Evolutionary conservation across 2,888 invertebrate species (phyloP).

Genomic region (Nymphalis urticae): DNA sequence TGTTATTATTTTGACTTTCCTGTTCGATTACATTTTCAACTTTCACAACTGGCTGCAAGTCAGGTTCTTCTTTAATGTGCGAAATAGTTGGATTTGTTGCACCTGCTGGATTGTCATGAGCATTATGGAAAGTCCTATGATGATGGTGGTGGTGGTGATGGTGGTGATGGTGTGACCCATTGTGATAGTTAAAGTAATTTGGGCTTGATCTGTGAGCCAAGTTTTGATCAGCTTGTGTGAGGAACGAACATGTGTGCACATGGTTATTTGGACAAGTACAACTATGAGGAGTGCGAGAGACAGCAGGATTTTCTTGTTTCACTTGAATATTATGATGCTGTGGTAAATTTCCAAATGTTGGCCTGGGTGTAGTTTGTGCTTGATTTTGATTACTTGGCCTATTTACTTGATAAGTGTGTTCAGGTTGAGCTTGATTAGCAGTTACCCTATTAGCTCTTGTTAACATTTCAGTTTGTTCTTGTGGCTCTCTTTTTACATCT

Average conservation of each 20-base stretch:
- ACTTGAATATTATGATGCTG: constrained; percentile 41
- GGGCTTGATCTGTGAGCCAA: constrained; percentile 40
- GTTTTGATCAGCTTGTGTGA: constrained; percentile 9
- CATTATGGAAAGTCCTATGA: constrained; percentile 44
- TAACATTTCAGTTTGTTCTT: constrained; percentile 46
- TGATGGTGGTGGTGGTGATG: constrained; percentile 44
- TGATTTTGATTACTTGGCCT: constrained; percentile 17
- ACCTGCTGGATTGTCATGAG: constrained; percentile 34
- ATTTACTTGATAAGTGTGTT: constrained; percentile 10
- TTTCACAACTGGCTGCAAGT: constrained; percentile 52
- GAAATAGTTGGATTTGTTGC: constrained; percentile 37
- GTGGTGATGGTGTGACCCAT: constrained; percentile 49
- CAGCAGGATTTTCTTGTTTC: constrained; percentile 35
- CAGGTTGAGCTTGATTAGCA: constrained; percentile 33
- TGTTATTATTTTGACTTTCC: constrained; percentile 13
- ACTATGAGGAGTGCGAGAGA: constrained; percentile 27
- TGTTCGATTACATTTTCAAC: constrained; percentile 37
- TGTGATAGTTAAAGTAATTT: constrained; percentile 48
- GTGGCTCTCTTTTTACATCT: constrained; percentile 62
- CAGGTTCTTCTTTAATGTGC: constrained; percentile 64
- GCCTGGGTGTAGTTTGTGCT: neutral
- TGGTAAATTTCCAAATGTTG: neutral
- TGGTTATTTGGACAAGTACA: constrained; percentile 39
- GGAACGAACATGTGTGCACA: constrained; percentile 30
- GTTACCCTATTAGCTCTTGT: constrained; percentile 44